Evolutionary conservation across 2,113 vertebrate genomes (phyloP).

Genomic region (Ictidomys tridecemlineatus): DNA sequence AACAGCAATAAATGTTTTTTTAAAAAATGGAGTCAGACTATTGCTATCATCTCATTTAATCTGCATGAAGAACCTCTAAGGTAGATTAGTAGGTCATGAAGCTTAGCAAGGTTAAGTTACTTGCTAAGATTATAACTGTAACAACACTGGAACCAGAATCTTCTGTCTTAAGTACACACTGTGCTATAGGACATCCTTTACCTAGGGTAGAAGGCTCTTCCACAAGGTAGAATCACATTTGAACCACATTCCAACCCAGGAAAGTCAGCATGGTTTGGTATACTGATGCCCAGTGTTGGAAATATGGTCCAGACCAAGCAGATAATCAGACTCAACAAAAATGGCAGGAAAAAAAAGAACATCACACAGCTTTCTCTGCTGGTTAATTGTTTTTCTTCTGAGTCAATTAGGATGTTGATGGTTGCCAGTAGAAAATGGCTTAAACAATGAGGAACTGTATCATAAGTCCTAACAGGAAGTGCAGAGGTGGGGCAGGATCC

Average conservation of each 20-base stretch:
- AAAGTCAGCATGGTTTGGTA: background rate
- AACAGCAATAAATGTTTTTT: background rate
- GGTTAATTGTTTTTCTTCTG: background rate
- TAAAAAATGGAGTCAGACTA: background rate
- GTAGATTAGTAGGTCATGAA: background rate
- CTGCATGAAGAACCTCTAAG: background rate
- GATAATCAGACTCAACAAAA: background rate
- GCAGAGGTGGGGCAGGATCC: background rate
- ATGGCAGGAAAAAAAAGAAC: background rate
- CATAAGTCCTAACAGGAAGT: background rate
- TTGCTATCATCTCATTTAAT: background rate
- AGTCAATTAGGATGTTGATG: conserved; percentile 1
- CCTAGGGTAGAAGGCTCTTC: background rate
- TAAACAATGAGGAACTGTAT: conserved; percentile 14
- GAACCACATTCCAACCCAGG: background rate
- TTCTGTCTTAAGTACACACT: background rate
- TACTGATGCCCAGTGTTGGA: background rate
- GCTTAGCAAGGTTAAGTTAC: background rate
- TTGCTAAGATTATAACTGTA: background rate
- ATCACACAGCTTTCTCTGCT: background rate
- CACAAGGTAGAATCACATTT: background rate
- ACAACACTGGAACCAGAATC: background rate
- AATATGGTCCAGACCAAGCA: background rate
- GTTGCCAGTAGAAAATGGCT: background rate
- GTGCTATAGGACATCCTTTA: background rate